A percentile compares a stretch with the other conserved stretches of the same genome.
phyloP scores from a whole-genome alignment of 2,888 invertebrate genomes.

The Phengaris arion region DNA sequence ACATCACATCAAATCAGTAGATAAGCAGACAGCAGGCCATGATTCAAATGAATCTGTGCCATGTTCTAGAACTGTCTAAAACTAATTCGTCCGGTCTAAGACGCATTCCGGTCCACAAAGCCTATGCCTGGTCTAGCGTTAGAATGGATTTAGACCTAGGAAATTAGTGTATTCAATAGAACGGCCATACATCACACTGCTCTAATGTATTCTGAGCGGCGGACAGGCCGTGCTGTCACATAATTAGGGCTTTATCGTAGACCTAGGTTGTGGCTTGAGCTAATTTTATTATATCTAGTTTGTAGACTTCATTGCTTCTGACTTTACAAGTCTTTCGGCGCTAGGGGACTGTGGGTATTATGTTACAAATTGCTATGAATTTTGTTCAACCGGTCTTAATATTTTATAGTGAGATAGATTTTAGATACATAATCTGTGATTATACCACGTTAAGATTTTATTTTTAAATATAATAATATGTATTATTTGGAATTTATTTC shows the following conservation, averaged over 20 bases:
- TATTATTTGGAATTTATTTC: too few relatives aligned
- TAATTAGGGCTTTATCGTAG: constrained; percentile 20
- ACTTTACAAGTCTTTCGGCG: too few relatives aligned
- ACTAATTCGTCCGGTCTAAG: constrained; percentile 15
- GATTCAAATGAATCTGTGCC: background rate
- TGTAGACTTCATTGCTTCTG: background rate
- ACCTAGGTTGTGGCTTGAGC: constrained; percentile 8
- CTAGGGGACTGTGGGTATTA: too few relatives aligned
- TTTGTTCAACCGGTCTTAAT: too few relatives aligned
- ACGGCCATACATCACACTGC: constrained; percentile 7
- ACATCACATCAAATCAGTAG: background rate
- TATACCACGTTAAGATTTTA: too few relatives aligned
- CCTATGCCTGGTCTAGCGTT: constrained; percentile 12
- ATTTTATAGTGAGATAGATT: too few relatives aligned
- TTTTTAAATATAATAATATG: too few relatives aligned
- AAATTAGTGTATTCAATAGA: constrained; percentile 32
- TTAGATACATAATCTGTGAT: too few relatives aligned
- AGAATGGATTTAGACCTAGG: constrained; percentile 24
- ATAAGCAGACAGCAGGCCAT: background rate
- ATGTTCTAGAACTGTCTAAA: constrained; percentile 14
- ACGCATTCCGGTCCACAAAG: constrained; percentile 14
- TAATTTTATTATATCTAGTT: constrained; percentile 3
- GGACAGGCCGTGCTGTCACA: constrained; percentile 22
- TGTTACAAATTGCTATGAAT: too few relatives aligned
- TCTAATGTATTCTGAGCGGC: constrained; percentile 30